phyloP scores from a whole-genome alignment of 2,113 vertebrate species.

The Dicentrarchus labrax region DNA sequence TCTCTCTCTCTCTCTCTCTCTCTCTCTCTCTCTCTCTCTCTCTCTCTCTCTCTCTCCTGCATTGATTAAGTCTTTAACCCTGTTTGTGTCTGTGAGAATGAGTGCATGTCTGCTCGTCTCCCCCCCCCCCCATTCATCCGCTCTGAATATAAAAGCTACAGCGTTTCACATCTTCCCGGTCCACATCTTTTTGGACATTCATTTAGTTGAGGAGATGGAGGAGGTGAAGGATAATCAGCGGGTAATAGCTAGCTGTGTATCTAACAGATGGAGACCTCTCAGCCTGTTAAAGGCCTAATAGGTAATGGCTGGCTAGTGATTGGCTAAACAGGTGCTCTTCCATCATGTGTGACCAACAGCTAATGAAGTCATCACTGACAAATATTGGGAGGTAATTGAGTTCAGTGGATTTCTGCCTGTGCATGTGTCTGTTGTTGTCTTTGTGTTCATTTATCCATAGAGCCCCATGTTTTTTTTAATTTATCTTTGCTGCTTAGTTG shows the following conservation, averaged over 20 bases:
- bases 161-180: background rate
- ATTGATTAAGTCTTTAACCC: slow-evolving; percentile 24
- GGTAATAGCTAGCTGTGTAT: slow-evolving; percentile 25
- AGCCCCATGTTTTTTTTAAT: too few relatives aligned
- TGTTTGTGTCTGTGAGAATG: slow-evolving; percentile 33
- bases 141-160: background rate
- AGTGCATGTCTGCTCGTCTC: background rate
- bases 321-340: slow-evolving; percentile 44
- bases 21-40: background rate
- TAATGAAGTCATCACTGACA: slow-evolving; percentile 61
- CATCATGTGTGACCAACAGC: slow-evolving; percentile 50
- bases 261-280: slow-evolving; percentile 48
- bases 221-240: slow-evolving; percentile 30
- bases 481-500: background rate
- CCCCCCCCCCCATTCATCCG: background rate
- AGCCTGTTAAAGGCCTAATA: slow-evolving; percentile 59
- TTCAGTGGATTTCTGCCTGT: slow-evolving; percentile 11
- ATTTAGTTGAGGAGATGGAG: slow-evolving; percentile 14
- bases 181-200: background rate
- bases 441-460: background rate
- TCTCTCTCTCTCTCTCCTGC: background rate
- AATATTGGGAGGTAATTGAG: slow-evolving; percentile 50
- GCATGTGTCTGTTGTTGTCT: background rate
- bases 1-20: background rate
- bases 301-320: slow-evolving; percentile 45